Evolutionary conservation across 2,888 invertebrate species (phyloP), one percentile per base, ranked within the genome.

Genomic region (Reticulitermes lucifugus): DNA sequence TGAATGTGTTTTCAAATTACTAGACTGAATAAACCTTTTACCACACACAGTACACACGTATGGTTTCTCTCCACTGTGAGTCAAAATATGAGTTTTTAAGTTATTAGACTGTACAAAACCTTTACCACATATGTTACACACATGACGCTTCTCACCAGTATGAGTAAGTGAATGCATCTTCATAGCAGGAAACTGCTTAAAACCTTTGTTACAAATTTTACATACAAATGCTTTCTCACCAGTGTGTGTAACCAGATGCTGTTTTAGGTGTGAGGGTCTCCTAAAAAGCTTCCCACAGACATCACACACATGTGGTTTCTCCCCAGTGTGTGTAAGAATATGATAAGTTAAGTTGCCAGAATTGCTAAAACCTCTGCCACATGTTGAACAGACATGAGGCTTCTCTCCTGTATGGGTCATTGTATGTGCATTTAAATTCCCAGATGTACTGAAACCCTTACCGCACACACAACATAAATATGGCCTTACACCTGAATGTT

Each of bases 401-500:
- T 70, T 83, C 46, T 83, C 83, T n/a, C 83, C 55, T 29, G 83
- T 83, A 29, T 83, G 83, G 1, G 41, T 29, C 46, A 55, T 25
- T 10, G 60, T 71, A 51, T 83, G 83, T 2, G n/a, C 41, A 29
- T 65, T 55, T 6, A 83, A 51, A 46, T 83, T 46, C 73, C 83
- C 46, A 5, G 43, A n/a, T 4, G 29, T 73, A 14, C 35, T 55
- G n/a, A 83, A 83, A 12, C 73, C 73, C 71, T 83, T 83, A 22
- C 83, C 83, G 10, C 83, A 83, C 1, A 83, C 83, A 46, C 71
- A 65, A 83, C 83, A 83, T 29, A 73, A 73, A 55, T 83, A 71
- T 51, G 80, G 80, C 59, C 51, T 80, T 18, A 51, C 80, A 18
- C 80, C 80, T 1, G 80, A 60, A 35, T 80, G 80, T 9, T 25